Base-by-base conservation (phyloP, 2,113 vertebrate species). In the Mohoua ochrocephala region DNA sequence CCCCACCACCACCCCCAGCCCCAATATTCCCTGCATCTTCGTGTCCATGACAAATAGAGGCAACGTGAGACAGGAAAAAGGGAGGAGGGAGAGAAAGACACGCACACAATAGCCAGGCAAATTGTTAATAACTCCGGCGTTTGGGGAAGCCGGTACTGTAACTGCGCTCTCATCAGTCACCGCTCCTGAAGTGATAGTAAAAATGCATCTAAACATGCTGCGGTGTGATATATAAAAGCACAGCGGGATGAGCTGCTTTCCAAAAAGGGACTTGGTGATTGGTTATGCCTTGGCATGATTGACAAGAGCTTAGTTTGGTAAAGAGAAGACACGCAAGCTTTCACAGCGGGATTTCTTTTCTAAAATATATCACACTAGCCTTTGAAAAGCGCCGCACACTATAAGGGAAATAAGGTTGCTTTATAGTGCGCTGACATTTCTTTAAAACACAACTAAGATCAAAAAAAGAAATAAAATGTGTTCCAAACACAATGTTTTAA, bases 191-290 rank as follows among this genome's bases (percentile, higher is more conserved):
- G 98, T 98, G 98, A 98, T 98, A 98, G 99, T 98, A 99, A 99
- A 99, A 99, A 99, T 98, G 99, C 98, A 98, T 99, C 98, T 98
- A 99, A 99, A 99, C 99, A 99, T 97, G 99, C 99, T 98, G 98
- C 98, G 98, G 98, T 98, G 98, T 98, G 98, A 98, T 99, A 95
- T 98, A 99, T 99, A 99, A 99, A 99, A 99, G 99, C 99, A 99
- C 99, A 99, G 99, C 99, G 98, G 99, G 99, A 98, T 98, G 98
- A 99, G 97, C 98, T 98, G 99, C 99, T 99, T 99, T 99, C 99
- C 98, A 98, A 98, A 99, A 98, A 98, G 98, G 98, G 98, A 98
- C 98, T 98, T 98, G 95, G 98, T 98, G 99, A 99, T 99, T 99
- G 99, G 99, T 98, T 98, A 98, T 97, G 98, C 98, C 98, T 98